Evolutionary conservation across 2,113 vertebrate species (phyloP).

Genomic region (Suricata suricatta): DNA sequence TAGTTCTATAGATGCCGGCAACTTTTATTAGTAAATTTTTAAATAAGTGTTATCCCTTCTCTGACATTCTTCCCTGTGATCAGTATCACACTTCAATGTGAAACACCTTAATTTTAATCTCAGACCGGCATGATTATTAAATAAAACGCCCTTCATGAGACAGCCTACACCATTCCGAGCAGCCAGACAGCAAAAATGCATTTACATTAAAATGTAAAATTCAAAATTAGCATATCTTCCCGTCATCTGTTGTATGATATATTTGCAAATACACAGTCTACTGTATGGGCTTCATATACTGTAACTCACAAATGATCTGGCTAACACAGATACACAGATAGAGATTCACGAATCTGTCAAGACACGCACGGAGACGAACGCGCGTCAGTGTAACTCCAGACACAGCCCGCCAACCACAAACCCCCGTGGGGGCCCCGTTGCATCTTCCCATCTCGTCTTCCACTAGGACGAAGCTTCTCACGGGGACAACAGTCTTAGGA

Average conservation of each 20-base stretch:
- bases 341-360: not conserved
- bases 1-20: not conserved
- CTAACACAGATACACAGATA: not conserved
- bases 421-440: not conserved
- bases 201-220: not conserved
- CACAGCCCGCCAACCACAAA: not conserved
- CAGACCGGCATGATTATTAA: not conserved
- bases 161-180: not conserved
- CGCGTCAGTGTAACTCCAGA: no score
- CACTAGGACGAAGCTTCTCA: not conserved
- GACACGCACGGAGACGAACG: not conserved
- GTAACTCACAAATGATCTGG: not conserved
- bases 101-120: slow-evolving; percentile 4
- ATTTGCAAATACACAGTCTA: not conserved
- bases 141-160: not conserved
- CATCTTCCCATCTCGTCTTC: not conserved
- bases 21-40: not conserved
- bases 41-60: not conserved
- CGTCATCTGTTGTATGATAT: not conserved
- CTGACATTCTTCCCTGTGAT: not conserved
- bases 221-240: not conserved
- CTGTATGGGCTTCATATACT: not conserved
- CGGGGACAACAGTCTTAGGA: not conserved
- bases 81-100: not conserved
- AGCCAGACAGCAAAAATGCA: not conserved